phyloP scores from a whole-genome alignment of 2,797 vertebrate species.

The Coregonus suidteri region DNA sequence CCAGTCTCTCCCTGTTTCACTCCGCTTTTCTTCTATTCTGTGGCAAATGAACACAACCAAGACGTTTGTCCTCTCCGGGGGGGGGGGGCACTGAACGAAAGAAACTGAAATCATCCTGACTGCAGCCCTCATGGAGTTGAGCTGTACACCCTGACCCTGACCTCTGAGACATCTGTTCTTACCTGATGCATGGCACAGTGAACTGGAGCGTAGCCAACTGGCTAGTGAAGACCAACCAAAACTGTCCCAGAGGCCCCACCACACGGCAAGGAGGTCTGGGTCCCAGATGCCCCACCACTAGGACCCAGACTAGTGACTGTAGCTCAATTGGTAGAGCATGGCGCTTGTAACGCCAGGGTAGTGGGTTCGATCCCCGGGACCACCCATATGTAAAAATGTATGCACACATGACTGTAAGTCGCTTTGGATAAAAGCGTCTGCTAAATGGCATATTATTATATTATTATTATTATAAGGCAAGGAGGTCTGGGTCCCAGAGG shows the following conservation, averaged over 20 bases:
- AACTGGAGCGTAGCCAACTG: constrained; percentile 1
- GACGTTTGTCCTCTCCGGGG: not conserved
- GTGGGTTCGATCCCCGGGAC: no score
- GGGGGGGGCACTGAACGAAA: not conserved
- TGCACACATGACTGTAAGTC: no score
- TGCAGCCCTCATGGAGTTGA: not conserved
- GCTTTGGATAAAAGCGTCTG: no score
- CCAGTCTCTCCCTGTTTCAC: not conserved
- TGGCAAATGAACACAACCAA: not conserved
- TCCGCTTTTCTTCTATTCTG: not conserved
- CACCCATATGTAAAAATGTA: no score
- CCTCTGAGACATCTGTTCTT: not conserved
- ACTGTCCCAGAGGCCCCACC: constrained; percentile 6
- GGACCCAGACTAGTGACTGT: no score
- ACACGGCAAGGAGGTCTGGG: not conserved
- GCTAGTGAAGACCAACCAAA: not conserved
- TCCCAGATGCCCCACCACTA: no score
- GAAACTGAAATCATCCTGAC: not conserved
- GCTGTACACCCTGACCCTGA: not conserved
- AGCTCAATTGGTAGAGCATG: no score
- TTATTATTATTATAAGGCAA: not conserved
- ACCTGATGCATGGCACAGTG: not conserved
- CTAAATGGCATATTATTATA: no score
- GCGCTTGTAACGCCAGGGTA: no score
- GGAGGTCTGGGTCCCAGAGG: constrained; percentile 13